Evolutionary conservation across 2,888 invertebrate species (phyloP), one percentile per base, ranked within the genome.

Genomic region (Thelaira solivaga): DNA sequence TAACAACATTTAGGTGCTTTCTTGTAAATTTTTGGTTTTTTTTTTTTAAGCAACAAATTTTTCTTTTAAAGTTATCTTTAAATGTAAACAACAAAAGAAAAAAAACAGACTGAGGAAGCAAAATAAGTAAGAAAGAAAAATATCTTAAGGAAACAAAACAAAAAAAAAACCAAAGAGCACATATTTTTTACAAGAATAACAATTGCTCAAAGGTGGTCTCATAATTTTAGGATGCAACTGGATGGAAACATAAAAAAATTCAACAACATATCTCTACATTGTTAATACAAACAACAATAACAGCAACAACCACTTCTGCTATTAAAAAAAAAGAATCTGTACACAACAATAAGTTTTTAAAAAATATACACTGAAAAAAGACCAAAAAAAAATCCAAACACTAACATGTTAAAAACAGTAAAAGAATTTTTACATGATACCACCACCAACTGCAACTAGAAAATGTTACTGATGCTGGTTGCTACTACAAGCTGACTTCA

Each of bases 181-280:
- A 80, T 64, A 71, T 77, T n/a, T 64, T 65, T 73, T 69, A 80
- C 76, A 74, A 79, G 64, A 77, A 80, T 80, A 77, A 80, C 82
- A 81, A 81, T 83, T 73, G 79, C 85, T 85, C 85, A 83, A 84
- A 85, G 85, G 85, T 86, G 85, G 85, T 86, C 85, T 82, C 83
- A 82, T 80, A 83, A 81, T 83, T 83, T 83, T 79, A 79, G 76
- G 80, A 80, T 72, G 76, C 83, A 80, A 71, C 76, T 61, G 51
- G 4, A 8, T 4, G 8, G 51, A 72, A 72, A 62, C 49, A 41
- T 34, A 65, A 47, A 51, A 74, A 45, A 72, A 73, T n/a, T 64
- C 51, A 75, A 65, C 76, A 80, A 80, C 45, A 57, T 62, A 57
- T 45, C n/a, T n/a, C 20, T 34, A 68, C 67, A 68, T 45, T 41